These are phyloP conservation scores for Dione vanillae DNA, from an alignment of 2,888 invertebrate species.

Conservation along the genomic window DNA sequence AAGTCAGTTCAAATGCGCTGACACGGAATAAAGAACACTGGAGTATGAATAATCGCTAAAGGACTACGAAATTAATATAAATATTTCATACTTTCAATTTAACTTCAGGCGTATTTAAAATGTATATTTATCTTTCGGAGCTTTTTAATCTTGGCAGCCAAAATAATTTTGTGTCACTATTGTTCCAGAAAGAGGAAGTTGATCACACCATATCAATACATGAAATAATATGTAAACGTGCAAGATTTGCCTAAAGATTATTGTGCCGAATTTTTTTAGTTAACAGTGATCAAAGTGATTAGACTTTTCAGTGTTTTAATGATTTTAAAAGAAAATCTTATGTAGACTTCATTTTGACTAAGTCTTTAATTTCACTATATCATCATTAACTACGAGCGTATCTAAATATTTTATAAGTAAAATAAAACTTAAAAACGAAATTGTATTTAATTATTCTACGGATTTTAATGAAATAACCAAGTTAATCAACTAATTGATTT, in stretches of 20 bases:
- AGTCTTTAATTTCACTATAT: too few relatives aligned
- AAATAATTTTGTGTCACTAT: neutral
- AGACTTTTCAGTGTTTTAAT: too few relatives aligned
- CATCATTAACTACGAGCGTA: neutral
- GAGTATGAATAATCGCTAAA: constrained; percentile 28
- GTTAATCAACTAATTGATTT: neutral
- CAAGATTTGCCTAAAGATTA: neutral
- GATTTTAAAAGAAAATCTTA: too few relatives aligned
- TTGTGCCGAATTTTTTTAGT: too few relatives aligned
- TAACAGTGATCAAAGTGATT: too few relatives aligned
- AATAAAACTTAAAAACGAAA: neutral
- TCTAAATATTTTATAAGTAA: neutral
- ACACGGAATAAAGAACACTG: constrained; percentile 28
- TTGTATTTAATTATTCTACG: neutral
- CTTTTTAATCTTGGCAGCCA: constrained; percentile 7
- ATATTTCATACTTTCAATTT: constrained; percentile 28
- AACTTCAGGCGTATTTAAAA: constrained; percentile 21
- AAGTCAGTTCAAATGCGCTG: constrained; percentile 29
- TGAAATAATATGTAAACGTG: neutral
- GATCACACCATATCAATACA: too few relatives aligned
- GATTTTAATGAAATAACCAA: neutral
- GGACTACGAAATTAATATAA: constrained; percentile 29
- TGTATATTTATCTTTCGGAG: constrained; percentile 7
- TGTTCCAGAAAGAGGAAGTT: neutral
- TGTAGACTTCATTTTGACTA: too few relatives aligned